A percentile compares a stretch with the other conserved stretches of the same genome.
Conservation (phyloP, 2,888 invertebrate genomes). For the Meteorus colon region DNA sequence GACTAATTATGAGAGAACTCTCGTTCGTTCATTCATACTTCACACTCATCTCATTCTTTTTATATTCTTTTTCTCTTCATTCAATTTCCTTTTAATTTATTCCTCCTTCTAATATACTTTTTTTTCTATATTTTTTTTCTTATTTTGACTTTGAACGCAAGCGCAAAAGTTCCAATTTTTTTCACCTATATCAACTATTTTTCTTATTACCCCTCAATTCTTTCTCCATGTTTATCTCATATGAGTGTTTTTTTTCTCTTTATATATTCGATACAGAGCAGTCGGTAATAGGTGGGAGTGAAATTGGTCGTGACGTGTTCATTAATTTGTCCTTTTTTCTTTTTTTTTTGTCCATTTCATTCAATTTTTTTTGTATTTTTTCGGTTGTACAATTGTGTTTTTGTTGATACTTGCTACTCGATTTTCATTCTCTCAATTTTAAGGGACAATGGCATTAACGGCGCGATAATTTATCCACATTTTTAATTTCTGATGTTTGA, state of each 20-base stretch:
- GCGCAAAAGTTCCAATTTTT: conserved; percentile 31
- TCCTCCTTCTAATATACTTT: not conserved
- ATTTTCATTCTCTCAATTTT: not conserved
- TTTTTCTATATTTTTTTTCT: not conserved
- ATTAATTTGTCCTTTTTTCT: conserved; percentile 20
- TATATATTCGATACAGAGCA: conserved; percentile 46
- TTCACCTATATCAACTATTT: conserved; percentile 1
- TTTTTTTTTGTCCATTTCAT: not conserved
- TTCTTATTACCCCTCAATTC: not conserved
- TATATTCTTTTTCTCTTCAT: conserved; percentile 44
- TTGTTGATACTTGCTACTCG: conserved; percentile 19
- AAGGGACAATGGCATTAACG: not conserved
- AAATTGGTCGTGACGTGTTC: conserved; percentile 35
- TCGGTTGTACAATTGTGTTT: conserved; percentile 11
- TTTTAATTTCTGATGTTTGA: conserved; percentile 3
- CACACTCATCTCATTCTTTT: conserved; percentile 46
- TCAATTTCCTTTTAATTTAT: conserved; percentile 40
- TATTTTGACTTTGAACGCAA: conserved; percentile 32
- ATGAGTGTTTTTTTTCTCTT: conserved; percentile 32
- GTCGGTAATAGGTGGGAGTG: conserved; percentile 42
- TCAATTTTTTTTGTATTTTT: conserved; percentile 14
- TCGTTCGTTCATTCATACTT: conserved; percentile 26
- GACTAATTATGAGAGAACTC: conserved; percentile 50
- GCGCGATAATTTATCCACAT: conserved; percentile 2
- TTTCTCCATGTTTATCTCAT: conserved; percentile 34